These are phyloP conservation scores for Eristalinus sepulchralis DNA, from an alignment of 2,888 invertebrate species.

Conservation along the genomic window DNA sequence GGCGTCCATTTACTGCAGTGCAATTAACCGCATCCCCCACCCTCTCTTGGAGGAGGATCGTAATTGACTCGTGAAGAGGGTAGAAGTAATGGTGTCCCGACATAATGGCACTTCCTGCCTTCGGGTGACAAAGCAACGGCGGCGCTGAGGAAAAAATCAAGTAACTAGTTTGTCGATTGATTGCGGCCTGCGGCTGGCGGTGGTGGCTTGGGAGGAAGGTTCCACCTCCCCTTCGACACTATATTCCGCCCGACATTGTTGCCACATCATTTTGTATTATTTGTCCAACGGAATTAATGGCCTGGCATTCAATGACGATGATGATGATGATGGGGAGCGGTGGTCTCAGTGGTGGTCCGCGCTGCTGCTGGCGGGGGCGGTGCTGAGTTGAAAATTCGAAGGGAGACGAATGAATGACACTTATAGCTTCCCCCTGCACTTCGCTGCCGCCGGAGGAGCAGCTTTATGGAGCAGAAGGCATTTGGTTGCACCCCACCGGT, in stretches of 20 bases:
- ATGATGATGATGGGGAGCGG: not conserved
- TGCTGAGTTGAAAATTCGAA: slow-evolving; percentile 23
- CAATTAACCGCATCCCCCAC: slow-evolving; percentile 4
- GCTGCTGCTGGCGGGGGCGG: not conserved
- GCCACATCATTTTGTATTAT: slow-evolving; percentile 57
- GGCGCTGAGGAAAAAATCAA: not conserved
- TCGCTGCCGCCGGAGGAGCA: not conserved
- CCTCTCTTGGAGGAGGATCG: not conserved
- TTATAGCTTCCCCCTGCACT: not conserved
- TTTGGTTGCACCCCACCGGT: not conserved
- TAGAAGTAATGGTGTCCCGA: slow-evolving; percentile 12
- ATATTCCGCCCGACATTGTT: slow-evolving; percentile 31
- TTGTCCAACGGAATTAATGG: slow-evolving; percentile 51
- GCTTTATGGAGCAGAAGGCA: slow-evolving; percentile 34
- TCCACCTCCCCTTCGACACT: not conserved
- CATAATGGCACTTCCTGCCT: slow-evolving; percentile 13
- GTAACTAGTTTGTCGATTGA: slow-evolving; percentile 22
- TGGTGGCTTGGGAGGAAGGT: not conserved
- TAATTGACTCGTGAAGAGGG: slow-evolving; percentile 20
- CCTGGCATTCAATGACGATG: slow-evolving; percentile 31
- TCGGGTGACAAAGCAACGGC: not conserved
- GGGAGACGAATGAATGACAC: slow-evolving; percentile 27
- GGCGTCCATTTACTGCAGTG: not conserved
- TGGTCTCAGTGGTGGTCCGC: not conserved
- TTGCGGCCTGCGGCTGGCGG: not conserved